These are phyloP conservation scores for Fragum whitleyi DNA, from an alignment of 2,888 invertebrate genomes.

Conservation along the genomic window DNA sequence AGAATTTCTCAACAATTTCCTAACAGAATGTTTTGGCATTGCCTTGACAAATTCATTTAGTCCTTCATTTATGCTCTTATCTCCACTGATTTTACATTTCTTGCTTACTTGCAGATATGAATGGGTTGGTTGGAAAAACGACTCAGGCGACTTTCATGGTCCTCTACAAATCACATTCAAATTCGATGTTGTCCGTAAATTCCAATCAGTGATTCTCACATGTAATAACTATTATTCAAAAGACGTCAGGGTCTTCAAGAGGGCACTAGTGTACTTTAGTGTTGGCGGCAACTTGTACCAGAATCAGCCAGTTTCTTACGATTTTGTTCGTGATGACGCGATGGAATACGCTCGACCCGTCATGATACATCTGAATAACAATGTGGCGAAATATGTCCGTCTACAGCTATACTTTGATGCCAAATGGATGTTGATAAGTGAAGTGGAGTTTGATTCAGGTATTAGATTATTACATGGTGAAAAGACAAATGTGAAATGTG, in stretches of 20 bases:
- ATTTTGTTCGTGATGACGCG: slow-evolving; percentile 90
- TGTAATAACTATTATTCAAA: slow-evolving; percentile 94
- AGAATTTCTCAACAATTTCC: too few species aligned
- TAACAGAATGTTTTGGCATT: too few species aligned
- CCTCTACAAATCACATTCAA: slow-evolving; percentile 93
- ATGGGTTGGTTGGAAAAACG: slow-evolving; percentile 94
- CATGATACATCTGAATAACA: slow-evolving; percentile 92
- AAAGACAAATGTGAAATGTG: not conserved
- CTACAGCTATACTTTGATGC: slow-evolving; percentile 92
- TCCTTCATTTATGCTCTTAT: too few species aligned
- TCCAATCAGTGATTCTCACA: slow-evolving; percentile 92
- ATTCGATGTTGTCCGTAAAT: slow-evolving; percentile 95
- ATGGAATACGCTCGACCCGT: slow-evolving; percentile 94
- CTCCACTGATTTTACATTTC: too few species aligned
- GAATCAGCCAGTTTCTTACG: slow-evolving; percentile 89
- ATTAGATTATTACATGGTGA: slow-evolving; percentile 51
- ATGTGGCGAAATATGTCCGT: slow-evolving; percentile 92
- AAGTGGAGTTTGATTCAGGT: slow-evolving; percentile 95
- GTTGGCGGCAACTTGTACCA: slow-evolving; percentile 92
- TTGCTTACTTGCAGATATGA: slow-evolving; percentile 86
- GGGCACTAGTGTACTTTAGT: slow-evolving; percentile 90
- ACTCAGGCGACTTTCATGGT: slow-evolving; percentile 88
- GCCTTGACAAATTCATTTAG: too few species aligned
- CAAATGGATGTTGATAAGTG: slow-evolving; percentile 95
- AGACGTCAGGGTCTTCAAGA: slow-evolving; percentile 94